Base-by-base conservation (phyloP, 2,888 invertebrate species). In the Seira musarum region DNA sequence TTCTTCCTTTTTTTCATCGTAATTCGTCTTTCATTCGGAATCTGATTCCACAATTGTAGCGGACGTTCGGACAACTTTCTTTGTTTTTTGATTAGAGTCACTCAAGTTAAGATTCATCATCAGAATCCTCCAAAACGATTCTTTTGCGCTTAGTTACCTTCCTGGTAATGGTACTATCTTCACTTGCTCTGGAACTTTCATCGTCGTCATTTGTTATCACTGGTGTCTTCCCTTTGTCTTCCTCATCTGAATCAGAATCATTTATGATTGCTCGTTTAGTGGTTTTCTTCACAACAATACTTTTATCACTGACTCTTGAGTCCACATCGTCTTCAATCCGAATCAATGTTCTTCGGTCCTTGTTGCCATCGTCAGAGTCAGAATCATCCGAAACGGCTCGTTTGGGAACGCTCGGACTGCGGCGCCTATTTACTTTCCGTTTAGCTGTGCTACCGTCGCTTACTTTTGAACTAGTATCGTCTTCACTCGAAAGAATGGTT, bases 401-500 rank as follows among this genome's bases (percentile, higher is more conserved):
- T 15, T 35, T 17, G 30, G 67, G 61, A 35, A 71, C 25, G 2
- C 10, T 46, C 15, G 15, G 15, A 46, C 49, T 13, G 15, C 10
- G 49, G 15, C 15, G 49, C 10, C 15, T 13, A 46, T 46, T 46
- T 46, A 15, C 49, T 13, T 46, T 46, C 10, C 49, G 10, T 13
- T 46, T 15, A 46, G 49, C 49, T 13, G 49, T 13, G 15, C 49
- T 15, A 46, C 49, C 15, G 10, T 46, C 49, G 15, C 49, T 46
- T 10, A 46, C 49, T 46, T 10, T 17, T 61, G 15, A 21, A 13
- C 10, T 61, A 8, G 17, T n/a, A 88, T 90, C 87, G 88, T 90
- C 83, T 88, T 89, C 87, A 91, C 57, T 8, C 15, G 30, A 72
- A 67, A n/a, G n/a, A n/a, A n/a, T n/a, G n/a, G n/a, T n/a, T n/a